phyloP scores from a whole-genome alignment of 2,797 vertebrate species.

The Hydrocynus forskahlii region DNA sequence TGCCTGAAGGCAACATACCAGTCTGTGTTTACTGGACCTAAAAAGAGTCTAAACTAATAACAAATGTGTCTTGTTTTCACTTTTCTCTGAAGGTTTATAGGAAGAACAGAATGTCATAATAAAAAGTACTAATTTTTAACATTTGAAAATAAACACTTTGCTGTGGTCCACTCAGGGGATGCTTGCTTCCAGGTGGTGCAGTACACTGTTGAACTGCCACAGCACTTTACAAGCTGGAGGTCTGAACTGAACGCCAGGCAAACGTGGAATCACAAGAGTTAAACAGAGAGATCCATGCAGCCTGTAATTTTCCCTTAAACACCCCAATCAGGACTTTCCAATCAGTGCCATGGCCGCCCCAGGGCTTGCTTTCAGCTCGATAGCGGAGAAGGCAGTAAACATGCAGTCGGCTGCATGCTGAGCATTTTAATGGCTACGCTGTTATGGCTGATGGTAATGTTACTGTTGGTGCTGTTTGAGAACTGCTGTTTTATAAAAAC shows the following conservation, averaged over 20 bases:
- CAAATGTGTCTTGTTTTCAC: slow-evolving; percentile 16
- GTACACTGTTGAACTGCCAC: background rate
- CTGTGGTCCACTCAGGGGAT: background rate
- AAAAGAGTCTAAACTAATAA: slow-evolving; percentile 16
- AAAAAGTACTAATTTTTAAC: background rate
- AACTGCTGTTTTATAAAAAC: background rate
- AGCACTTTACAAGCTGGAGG: no score
- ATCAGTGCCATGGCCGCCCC: background rate
- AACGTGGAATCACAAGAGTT: background rate
- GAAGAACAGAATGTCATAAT: slow-evolving; percentile 15
- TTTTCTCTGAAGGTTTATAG: background rate
- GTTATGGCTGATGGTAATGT: background rate
- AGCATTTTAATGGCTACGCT: background rate
- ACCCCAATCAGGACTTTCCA: slow-evolving; percentile 17
- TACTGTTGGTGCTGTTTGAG: background rate
- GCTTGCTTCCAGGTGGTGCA: background rate
- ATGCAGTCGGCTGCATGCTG: background rate
- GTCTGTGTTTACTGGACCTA: slow-evolving; percentile 25
- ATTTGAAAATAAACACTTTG: background rate
- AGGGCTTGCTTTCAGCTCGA: background rate
- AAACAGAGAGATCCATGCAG: background rate
- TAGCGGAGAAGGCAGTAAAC: slow-evolving; percentile 4
- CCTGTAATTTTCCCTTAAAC: slow-evolving; percentile 2
- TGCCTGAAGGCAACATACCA: slow-evolving; percentile 4
- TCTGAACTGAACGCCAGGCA: background rate